Evolutionary conservation across 30 jellyfish, hydroid and myxozoan species (phyloP), one percentile per base, ranked within the genome.

Genomic region (Aurelia coerulea): DNA sequence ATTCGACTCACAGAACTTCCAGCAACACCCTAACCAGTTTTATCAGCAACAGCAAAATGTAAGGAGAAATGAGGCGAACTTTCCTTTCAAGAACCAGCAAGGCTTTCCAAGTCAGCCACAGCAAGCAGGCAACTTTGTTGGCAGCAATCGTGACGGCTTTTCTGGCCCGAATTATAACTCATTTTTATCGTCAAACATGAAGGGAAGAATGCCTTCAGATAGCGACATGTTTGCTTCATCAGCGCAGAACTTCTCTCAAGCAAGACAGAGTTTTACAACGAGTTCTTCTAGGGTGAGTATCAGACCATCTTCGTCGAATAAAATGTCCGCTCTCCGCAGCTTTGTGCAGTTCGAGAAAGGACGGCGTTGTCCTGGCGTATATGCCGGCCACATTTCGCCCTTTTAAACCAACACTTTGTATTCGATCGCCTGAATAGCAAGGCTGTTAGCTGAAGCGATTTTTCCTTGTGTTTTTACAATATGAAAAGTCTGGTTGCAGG

Each of bases 51-150:
- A 78, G 54, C 88, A 78, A 32, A 83, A 73, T 50, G 19, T 71
- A 64, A 77, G 96, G 73, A 75, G 96, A 50, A 78, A 68, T 29
- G 96, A 87, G 49, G 65, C 90, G 75, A 86, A 76, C 79, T 87
- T 74, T 68, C 85, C 81, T 41, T 58, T 52, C 78, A 87, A 74
- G 87, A 76, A 65, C 76, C 92, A 83, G 35, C 84, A 68, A 35
- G 91, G 91, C 9, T 66, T 80, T 19, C 92, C 73, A 69, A 79
- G 86, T 74, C 74, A 51, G 35, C 92, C 86, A 5, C 62, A 83
- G 33, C 70, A 60, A 60, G 15, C 56, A 46, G 56, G 83, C 37
- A 69, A 72, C 80, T 83, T 71, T 62, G 92, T 51, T 58, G 83
- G 80, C 65, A 81, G 75, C 62, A 46, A 46, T 46, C 92, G 81